Percentiles rank a stretch among this genome's conserved stretches.
Evolutionary conservation across 2,888 invertebrate genomes (phyloP).

Genomic region (Drosophila atroscutellata): DNA sequence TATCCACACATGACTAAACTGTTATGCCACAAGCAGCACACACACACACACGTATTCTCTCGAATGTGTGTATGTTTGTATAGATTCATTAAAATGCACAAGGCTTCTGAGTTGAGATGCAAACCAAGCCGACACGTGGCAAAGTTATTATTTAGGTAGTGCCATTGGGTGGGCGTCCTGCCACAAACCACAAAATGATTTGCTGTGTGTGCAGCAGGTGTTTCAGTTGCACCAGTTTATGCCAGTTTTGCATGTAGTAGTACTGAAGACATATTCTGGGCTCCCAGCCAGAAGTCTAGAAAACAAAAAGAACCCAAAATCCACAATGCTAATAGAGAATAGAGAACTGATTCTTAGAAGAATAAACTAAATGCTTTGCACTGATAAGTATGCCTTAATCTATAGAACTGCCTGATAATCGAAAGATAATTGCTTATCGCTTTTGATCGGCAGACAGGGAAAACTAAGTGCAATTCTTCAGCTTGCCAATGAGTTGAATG

Average conservation of each 20-base stretch:
- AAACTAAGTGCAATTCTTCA: constrained; percentile 9
- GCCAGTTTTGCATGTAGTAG: constrained; percentile 2
- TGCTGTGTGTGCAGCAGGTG: constrained; percentile 60
- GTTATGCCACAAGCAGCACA: constrained; percentile 55
- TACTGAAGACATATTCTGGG: constrained; percentile 29
- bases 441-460: background rate
- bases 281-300: constrained; percentile 29
- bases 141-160: constrained; percentile 2
- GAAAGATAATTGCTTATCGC: background rate
- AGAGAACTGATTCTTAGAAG: background rate
- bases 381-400: background rate
- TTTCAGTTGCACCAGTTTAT: constrained; percentile 63
- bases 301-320: background rate
- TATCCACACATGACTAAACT: constrained; percentile 52
- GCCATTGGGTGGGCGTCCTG: background rate
- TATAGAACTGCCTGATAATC: background rate
- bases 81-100: constrained; percentile 58
- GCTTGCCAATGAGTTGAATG: constrained; percentile 53
- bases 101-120: constrained; percentile 40
- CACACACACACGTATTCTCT: background rate
- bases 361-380: background rate
- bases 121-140: constrained; percentile 55
- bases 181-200: constrained; percentile 27
- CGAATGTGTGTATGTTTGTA: background rate
- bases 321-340: background rate